A percentile compares a stretch with the other conserved stretches of the same genome.
Conservation (phyloP, 2,113 vertebrate genomes). For the Aleadryas rufinucha region DNA sequence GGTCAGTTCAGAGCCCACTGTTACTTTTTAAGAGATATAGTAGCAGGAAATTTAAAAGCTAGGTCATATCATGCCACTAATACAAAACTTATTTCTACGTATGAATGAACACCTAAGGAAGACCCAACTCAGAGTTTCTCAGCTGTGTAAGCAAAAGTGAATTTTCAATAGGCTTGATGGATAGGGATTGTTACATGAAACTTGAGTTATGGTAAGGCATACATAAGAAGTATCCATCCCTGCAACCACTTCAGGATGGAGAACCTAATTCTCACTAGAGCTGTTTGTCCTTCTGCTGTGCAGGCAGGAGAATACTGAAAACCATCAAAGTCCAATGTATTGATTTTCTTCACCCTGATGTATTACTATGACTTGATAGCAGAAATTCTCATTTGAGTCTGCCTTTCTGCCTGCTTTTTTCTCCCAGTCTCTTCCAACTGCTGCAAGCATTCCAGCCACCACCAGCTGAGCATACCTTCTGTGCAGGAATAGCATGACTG, state of each 20-base stretch:
- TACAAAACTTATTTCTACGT: not conserved
- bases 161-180: not conserved
- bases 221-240: not conserved
- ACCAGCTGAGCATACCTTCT: not conserved
- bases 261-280: not conserved
- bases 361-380: not conserved
- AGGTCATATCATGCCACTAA: not conserved
- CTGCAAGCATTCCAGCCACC: not conserved
- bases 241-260: not conserved
- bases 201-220: not conserved
- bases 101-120: not conserved
- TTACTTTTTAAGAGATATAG: not conserved
- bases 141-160: not conserved
- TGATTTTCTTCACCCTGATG: not conserved
- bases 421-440: not conserved
- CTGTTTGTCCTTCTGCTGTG: not conserved
- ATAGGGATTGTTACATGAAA: not conserved
- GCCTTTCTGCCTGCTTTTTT: not conserved
- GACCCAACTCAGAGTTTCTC: not conserved
- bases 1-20: not conserved
- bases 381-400: not conserved
- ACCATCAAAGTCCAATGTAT: not conserved
- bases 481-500: not conserved
- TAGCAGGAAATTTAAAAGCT: not conserved
- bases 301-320: not conserved